Evolutionary conservation across 2,888 invertebrate species (phyloP), one percentile per base, ranked within the genome.

Genomic region (Thera britannica): DNA sequence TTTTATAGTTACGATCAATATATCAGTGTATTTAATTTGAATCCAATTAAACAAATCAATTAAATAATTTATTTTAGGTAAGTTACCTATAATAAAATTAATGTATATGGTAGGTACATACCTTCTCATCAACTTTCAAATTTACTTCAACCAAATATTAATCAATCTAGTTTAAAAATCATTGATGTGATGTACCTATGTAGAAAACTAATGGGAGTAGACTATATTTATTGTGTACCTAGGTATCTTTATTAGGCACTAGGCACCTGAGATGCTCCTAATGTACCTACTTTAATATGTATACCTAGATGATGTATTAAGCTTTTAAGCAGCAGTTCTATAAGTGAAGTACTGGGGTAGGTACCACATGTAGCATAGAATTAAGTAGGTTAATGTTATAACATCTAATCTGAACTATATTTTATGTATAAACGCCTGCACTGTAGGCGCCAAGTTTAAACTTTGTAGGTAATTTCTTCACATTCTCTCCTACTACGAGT

Each of bases 1-100:
- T 59, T 80, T 46, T 78, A 80, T 69, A 73, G 75, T 44, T 87
- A 83, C 75, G 83, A 86, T 74, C 88, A 88, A 58, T 88, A 76
- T 76, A 52, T 87, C 49, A 79, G 83, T 70, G 85, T 89, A 35
- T 91, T 88, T 76, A 81, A 82, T 67, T 74, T 89, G 62, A 81
- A 77, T 74, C 75, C 85, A 77, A 83, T 90, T 75, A 88, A 82
- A 80, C 62, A 62, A n/a, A 46, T 55, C 1, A 34, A 62, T 55
- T 62, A 54, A 44, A 34, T 23, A n/a, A n/a, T n/a, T n/a, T 9
- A 34, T 23, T 23, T 23, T 54, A 49, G 11, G 11, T 11, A n/a
- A 6, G 6, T 58, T 7, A 49, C 11, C n/a, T 51, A 23, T 2
- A 51, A 51, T 51, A 6, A 12, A 51, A 51, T 6, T 51, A 2